Conservation (phyloP, 2,888 invertebrate species). For the Cyaniris semiargus region DNA sequence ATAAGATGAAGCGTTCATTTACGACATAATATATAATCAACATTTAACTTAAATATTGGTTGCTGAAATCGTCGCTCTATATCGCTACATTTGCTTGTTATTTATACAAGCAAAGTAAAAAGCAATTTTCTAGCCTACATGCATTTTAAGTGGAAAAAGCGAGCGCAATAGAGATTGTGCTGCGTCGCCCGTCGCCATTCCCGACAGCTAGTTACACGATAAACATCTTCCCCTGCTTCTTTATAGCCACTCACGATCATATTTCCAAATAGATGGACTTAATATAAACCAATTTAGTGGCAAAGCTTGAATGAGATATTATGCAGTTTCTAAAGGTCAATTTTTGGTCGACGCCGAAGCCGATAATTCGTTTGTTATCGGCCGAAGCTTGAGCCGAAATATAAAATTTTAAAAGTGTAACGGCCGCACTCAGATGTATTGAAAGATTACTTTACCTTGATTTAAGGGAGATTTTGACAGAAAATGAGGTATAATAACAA, state of each 20-base stretch:
- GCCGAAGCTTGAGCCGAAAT: background rate
- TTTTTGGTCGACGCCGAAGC: background rate
- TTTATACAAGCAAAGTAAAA: slow-evolving; percentile 14
- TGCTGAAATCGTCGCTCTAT: background rate
- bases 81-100: background rate
- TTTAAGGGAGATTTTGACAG: background rate
- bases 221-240: slow-evolving; percentile 65
- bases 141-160: slow-evolving; percentile 50
- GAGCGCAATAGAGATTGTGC: slow-evolving; percentile 51
- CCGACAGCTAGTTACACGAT: slow-evolving; percentile 69
- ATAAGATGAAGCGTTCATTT: too few relatives aligned
- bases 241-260: slow-evolving; percentile 66
- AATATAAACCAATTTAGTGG: slow-evolving; percentile 62
- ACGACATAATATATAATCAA: too few relatives aligned
- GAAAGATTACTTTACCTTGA: background rate
- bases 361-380: background rate
- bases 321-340: slow-evolving; percentile 31
- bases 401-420: background rate
- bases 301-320: slow-evolving; percentile 44
- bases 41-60: too few relatives aligned
- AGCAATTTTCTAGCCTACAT: slow-evolving; percentile 43
- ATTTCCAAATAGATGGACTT: slow-evolving; percentile 57
- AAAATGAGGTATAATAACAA: too few relatives aligned
- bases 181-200: slow-evolving; percentile 53
- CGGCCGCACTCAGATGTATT: background rate